Evolutionary conservation across 2,797 vertebrate genomes (phyloP).

Genomic region (Zalophus californianus): DNA sequence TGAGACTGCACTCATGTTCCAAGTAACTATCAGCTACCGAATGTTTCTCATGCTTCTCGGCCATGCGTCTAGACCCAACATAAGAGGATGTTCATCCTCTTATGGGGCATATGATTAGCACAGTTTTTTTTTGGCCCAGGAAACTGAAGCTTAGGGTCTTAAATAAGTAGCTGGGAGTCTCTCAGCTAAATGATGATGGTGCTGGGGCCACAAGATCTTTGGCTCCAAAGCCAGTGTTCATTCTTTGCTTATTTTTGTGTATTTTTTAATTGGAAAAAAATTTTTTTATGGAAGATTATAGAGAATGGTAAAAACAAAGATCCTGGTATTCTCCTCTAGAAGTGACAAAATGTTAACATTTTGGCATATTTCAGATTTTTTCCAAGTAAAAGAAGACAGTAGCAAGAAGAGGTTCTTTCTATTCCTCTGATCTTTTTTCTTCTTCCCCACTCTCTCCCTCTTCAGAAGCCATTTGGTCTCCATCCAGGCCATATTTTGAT

Average conservation of each 20-base stretch:
- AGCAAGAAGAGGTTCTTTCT: background rate
- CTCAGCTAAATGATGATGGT: background rate
- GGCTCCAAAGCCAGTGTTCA: background rate
- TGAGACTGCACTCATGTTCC: background rate
- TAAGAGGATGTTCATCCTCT: too few relatives aligned
- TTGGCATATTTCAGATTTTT: constrained; percentile 29
- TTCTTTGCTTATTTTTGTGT: background rate
- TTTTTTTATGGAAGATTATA: background rate
- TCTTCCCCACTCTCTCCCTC: background rate
- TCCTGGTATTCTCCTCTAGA: background rate
- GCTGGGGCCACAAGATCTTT: background rate
- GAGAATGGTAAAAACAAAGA: constrained; percentile 1
- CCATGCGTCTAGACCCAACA: fast-evolving
- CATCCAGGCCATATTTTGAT: background rate
- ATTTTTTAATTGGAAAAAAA: background rate
- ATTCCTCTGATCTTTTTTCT: background rate
- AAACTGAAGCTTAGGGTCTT: background rate
- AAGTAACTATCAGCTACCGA: background rate
- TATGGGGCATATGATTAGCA: too few relatives aligned
- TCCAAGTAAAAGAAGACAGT: background rate
- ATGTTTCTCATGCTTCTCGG: background rate
- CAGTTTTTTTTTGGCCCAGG: background rate
- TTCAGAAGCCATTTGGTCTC: background rate
- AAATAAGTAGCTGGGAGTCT: background rate
- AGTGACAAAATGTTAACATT: background rate